Base-by-base conservation (phyloP, 2,113 vertebrate genomes). In the Notarius lentiginosus region DNA sequence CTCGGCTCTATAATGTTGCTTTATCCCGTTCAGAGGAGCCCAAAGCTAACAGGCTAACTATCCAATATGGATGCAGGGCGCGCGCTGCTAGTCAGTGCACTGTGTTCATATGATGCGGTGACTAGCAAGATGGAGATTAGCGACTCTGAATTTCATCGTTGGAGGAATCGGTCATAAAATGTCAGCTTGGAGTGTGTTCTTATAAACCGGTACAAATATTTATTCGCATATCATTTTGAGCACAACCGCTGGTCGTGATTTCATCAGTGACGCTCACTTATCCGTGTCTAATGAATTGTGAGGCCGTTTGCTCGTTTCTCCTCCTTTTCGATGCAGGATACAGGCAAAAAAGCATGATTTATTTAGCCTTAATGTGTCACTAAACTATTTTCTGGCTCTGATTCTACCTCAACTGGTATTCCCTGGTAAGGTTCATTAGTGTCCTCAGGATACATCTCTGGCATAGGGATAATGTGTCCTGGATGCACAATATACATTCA, bases 11-110 rank as follows among this genome's bases (percentile, higher is more conserved):
- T 75, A 75, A 41, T 22, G 47, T 47, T 61, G 81, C 73, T 65
- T 68, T 83, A 73, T 86, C 73, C 82, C 65, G 60, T 53, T 24
- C 17, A 84, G 81, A 41, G 80, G 34, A 80, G 86, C 47, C 68
- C 63, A 49, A 41, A 83, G 87, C 88, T 89, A 90, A 89, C 86
- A 89, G 77, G 90, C 86, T 87, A 87, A 86, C 88, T 41, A 41
- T 41, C 41, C 85, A 92, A 91, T 81, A 92, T 92, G 90, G 91
- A 91, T 90, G 90, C 72, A 60, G 30, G 41, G 86, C 82, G 76
- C 34, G 84, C 83, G 51, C 66, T 70, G 86, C 79, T 86, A 87
- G 82, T 51, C 75, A 80, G 73, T 83, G 86, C 60, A 76, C 68
- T 53, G 60, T 60, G 84, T 58, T 20, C 56, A 17, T 87, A 68